These are phyloP conservation scores for Prinia subflava DNA, from an alignment of 2,113 vertebrate species.

Conservation along the genomic window DNA sequence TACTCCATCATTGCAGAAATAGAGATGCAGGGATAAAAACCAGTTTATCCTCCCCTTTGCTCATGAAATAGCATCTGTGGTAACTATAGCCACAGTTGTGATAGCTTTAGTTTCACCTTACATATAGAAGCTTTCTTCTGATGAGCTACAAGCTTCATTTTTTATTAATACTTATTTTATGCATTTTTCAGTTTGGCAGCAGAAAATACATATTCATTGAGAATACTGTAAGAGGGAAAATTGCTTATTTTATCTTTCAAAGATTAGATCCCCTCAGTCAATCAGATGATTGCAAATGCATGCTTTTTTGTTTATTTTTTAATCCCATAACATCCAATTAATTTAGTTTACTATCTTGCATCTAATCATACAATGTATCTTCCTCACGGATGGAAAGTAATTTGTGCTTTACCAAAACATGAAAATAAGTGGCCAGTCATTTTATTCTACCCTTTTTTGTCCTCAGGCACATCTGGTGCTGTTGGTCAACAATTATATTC, in stretches of 20 bases:
- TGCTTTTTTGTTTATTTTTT: background rate
- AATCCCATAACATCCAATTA: background rate
- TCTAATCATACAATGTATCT: background rate
- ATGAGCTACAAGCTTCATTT: background rate
- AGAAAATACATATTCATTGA: background rate
- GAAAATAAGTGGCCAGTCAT: conserved; percentile 1
- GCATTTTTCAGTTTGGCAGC: background rate
- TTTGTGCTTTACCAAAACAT: conserved; percentile 3
- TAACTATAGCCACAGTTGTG: background rate
- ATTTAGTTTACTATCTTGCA: conserved; percentile 4
- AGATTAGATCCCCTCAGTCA: background rate
- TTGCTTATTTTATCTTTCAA: background rate
- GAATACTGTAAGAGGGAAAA: background rate
- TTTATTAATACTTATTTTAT: background rate
- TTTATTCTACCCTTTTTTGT: background rate
- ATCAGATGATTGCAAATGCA: background rate
- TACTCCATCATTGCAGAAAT: background rate
- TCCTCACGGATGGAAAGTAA: conserved; percentile 26
- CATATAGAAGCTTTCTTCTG: background rate
- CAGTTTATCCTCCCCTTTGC: background rate
- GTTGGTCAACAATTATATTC: background rate
- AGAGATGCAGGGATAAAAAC: background rate
- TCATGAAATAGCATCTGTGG: background rate
- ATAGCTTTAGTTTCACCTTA: background rate
- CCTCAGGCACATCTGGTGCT: background rate